These are phyloP conservation scores for Jordanella pulchra DNA, from an alignment of 2,797 vertebrate species.

Conservation along the genomic window DNA sequence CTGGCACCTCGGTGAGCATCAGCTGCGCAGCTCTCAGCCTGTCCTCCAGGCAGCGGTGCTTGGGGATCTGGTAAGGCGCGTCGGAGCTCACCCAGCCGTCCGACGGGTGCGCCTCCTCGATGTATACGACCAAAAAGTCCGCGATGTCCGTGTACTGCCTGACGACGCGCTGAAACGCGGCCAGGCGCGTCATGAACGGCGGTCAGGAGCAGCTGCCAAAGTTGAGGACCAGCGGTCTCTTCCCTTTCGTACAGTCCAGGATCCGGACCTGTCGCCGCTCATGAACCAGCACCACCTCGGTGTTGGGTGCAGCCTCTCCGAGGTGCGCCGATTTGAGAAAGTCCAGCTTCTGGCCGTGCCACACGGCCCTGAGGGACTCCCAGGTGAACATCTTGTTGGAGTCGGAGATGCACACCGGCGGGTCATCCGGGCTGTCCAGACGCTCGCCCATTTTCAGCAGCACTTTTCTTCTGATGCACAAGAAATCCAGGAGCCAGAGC, in stretches of 20 bases:
- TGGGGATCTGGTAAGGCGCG: constrained; percentile 92
- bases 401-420: constrained; percentile 93
- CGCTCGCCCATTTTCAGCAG: constrained; percentile 78
- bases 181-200: constrained; percentile 97
- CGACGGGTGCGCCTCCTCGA: constrained; percentile 96
- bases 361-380: constrained; percentile 94
- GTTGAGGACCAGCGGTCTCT: constrained; percentile 92
- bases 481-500: constrained; percentile 96
- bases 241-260: constrained; percentile 89
- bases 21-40: constrained; percentile 88
- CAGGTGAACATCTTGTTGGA: constrained; percentile 94
- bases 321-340: constrained; percentile 94
- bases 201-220: constrained; percentile 99
- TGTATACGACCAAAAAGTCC: constrained; percentile 95
- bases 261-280: constrained; percentile 83
- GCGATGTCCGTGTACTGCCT: constrained; percentile 90
- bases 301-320: constrained; percentile 90
- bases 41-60: constrained; percentile 94
- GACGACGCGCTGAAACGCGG: constrained; percentile 92
- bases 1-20: constrained; percentile 86
- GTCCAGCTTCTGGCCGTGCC: constrained; percentile 97
- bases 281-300: constrained; percentile 90
- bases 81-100: constrained; percentile 98
- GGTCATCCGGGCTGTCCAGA: constrained; percentile 85
- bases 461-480: constrained; percentile 93